phyloP scores from a whole-genome alignment of 2,113 vertebrate genomes.

The Sinocyclocheilus grahami region DNA sequence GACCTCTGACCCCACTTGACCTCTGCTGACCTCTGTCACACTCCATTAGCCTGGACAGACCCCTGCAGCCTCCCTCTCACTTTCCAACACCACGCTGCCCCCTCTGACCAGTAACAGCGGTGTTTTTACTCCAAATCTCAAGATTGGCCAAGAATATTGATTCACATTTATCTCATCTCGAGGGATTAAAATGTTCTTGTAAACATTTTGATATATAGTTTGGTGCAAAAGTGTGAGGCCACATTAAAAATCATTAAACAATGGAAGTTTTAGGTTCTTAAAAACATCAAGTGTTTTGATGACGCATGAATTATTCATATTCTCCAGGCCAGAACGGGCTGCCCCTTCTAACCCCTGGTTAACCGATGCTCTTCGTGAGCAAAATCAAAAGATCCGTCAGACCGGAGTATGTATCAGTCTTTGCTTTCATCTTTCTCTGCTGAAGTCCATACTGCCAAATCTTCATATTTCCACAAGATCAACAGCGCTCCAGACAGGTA shows the following conservation, averaged over 20 bases:
- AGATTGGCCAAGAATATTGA: not conserved
- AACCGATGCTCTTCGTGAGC: no score
- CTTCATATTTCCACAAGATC: no score
- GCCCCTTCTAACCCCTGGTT: no score
- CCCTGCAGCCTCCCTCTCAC: slow-evolving; percentile 51
- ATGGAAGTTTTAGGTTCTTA: not conserved
- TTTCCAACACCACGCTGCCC: slow-evolving; percentile 1
- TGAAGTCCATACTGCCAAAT: no score
- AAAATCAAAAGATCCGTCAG: no score
- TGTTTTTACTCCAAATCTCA: not conserved
- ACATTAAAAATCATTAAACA: not conserved
- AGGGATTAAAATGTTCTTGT: not conserved
- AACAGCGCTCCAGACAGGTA: no score
- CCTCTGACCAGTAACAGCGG: not conserved
- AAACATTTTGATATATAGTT: not conserved
- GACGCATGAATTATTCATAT: not conserved
- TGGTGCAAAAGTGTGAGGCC: not conserved
- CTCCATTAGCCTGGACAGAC: slow-evolving; percentile 69
- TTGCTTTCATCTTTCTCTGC: no score
- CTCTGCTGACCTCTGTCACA: slow-evolving; percentile 75
- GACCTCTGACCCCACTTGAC: slow-evolving; percentile 79
- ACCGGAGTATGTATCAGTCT: no score
- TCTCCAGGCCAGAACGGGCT: no score
- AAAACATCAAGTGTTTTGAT: not conserved
- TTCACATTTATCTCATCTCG: not conserved